Evolutionary conservation across 2,113 vertebrate genomes (phyloP), one percentile per base, ranked within the genome.

Genomic region (Passer domesticus): DNA sequence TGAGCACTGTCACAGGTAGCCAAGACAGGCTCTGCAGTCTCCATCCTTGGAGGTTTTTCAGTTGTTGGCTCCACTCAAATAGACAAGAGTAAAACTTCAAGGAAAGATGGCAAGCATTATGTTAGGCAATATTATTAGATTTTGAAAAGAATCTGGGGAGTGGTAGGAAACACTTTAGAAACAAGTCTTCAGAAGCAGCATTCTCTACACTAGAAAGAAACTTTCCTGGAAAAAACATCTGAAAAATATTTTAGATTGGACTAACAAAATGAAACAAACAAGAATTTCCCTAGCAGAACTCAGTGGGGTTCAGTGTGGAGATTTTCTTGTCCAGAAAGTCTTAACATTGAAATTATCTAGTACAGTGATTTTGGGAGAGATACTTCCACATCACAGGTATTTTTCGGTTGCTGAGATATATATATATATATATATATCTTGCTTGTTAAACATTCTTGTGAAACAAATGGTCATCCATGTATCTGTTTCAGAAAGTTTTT

Each of bases 1-100:
- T 0, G 0, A 75, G 20, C 9, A 30, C 25, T 56, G 24, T 11
- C 43, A 37, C 9, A 43, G n/a, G 31, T 27, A 47, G 5, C 14
- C 35, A 50, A 41, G 20, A 53, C 20, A 82, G 20, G 6, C 8
- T 37, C 27, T 64, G 25, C 43, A 68, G 19, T 31, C 9, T 86
- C 17, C 7, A 20, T 31, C 7, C 28, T 46, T 35, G 2, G 8
- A 49, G 21, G 17, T 7, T 41, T 60, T 52, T 50, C 25, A 12
- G 2, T 23, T 62, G 11, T 15, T 73, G 25, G 21, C 4, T 43
- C 64, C 15, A 28, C 13, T 84, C 18, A 35, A 52, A 39, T 13
- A 64, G 23, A 4, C 20, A 68, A 62, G n/a, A 22, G 6, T 25
- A 64, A 68, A 73, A 62, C 3, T 46, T 62, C 31, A 46, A 49